Evolutionary conservation across 1,140 invertebrate genomes (phyloP).

Genomic region (Pachypsylla venusta): DNA sequence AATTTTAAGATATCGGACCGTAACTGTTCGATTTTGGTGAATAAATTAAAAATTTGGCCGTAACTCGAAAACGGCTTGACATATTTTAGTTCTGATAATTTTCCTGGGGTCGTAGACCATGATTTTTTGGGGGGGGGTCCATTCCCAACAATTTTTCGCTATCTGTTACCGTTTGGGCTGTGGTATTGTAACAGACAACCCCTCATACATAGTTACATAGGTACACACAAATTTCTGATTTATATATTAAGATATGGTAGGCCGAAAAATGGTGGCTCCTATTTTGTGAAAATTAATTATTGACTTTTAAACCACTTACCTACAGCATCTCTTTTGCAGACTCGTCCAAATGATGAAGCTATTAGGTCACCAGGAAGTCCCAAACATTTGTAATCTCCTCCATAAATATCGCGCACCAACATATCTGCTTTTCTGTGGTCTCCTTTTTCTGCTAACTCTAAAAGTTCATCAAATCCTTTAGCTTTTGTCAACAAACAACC

Average conservation of each 20-base stretch:
- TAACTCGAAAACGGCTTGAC: no score
- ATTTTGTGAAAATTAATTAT: background rate
- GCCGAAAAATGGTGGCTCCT: background rate
- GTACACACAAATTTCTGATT: no score
- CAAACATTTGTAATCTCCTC: constrained; percentile 41
- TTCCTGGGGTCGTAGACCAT: no score
- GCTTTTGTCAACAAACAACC: constrained; percentile 54
- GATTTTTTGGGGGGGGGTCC: no score
- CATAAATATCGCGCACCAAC: constrained; percentile 62
- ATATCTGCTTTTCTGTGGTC: constrained; percentile 59
- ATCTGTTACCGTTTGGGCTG: no score
- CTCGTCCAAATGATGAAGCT: constrained; percentile 61
- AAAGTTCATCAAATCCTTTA: constrained; percentile 56
- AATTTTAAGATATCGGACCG: no score
- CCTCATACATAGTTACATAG: no score
- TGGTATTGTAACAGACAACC: no score
- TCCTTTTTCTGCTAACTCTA: constrained; percentile 51
- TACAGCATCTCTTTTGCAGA: constrained; percentile 20
- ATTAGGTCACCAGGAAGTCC: constrained; percentile 53
- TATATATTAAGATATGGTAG: background rate
- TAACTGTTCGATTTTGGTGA: no score
- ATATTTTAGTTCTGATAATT: no score
- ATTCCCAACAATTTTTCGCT: no score
- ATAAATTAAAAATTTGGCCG: no score
- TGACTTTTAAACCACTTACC: constrained; percentile 10